Percentiles rank a stretch among this genome's conserved stretches.
Evolutionary conservation across 2,113 vertebrate genomes (phyloP).

Genomic region (Microtus montanus): DNA sequence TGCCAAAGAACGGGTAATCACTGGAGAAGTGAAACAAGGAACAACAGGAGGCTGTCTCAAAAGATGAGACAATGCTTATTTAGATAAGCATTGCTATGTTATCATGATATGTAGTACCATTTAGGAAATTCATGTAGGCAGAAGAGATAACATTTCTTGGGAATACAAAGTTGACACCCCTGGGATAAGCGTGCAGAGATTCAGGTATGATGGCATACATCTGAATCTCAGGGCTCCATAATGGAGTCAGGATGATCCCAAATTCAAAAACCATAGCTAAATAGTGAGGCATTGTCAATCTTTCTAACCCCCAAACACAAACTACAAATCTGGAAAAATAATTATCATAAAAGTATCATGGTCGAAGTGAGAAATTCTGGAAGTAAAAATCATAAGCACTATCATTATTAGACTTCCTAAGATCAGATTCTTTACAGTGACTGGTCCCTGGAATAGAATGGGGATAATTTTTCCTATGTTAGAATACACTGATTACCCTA

Average conservation of each 20-base stretch:
- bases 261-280: neutral
- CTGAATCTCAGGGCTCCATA: neutral
- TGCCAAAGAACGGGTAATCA: neutral
- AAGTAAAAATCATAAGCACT: neutral
- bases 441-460: fast-evolving
- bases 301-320: neutral
- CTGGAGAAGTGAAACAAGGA: neutral
- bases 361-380: neutral
- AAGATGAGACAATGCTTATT: no score
- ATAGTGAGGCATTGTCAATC: neutral
- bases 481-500: neutral
- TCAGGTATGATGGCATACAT: no score
- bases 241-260: neutral
- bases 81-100: neutral
- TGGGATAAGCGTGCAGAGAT: neutral
- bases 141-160: neutral
- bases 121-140: neutral
- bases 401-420: neutral
- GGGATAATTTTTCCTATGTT: neutral
- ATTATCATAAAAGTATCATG: neutral
- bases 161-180: neutral
- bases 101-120: no score
- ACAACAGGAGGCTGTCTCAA: neutral
- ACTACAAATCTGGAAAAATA: neutral
- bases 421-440: neutral